Evolutionary conservation across 2,113 vertebrate genomes (phyloP), one percentile per base, ranked within the genome.

Genomic region (Dromiciops gliroides): DNA sequence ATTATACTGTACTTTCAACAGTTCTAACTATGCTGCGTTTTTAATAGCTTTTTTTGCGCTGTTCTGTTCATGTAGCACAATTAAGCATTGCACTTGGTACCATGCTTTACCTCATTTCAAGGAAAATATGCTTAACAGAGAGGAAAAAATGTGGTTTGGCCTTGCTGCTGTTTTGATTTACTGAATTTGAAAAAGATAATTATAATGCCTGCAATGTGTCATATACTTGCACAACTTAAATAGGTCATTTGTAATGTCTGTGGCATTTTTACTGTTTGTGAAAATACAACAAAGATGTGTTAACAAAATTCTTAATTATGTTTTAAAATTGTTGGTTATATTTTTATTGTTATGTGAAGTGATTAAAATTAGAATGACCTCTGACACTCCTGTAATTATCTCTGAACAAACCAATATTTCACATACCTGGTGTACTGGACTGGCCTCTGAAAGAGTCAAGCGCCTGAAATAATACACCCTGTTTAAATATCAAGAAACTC

Each of bases 71-170:
- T 99, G 99, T 99, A 99, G 99, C 99, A 99, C 99, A 99, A 99
- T 99, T 98, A 98, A 99, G 98, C 99, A 98, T 99, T 99, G 99
- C 99, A 99, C 99, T 99, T 98, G 98, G 99, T 99, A 98, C 99
- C 99, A 99, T 98, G 99, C 98, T 99, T 99, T 99, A 99, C 99
- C 99, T 99, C 99, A 99, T 99, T 99, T 99, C 99, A 99, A 99
- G 98, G 98, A 98, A 98, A 98, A 98, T 97, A 97, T 97, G 97
- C 98, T 98, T 98, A 98, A 98, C 97, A 92, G 98, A 98, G 99
- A 98, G 97, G 97, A 98, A 98, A 98, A 96, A 98, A 98, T 97
- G 97, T 98, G 98, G 98, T 99, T 99, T 98, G 98, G 98, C 98
- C 99, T 99, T 98, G 99, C 99, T 99, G 99, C 99, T 99, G 99